Base-by-base conservation (phyloP, 2,113 vertebrate species). In the Xiphias gladius region DNA sequence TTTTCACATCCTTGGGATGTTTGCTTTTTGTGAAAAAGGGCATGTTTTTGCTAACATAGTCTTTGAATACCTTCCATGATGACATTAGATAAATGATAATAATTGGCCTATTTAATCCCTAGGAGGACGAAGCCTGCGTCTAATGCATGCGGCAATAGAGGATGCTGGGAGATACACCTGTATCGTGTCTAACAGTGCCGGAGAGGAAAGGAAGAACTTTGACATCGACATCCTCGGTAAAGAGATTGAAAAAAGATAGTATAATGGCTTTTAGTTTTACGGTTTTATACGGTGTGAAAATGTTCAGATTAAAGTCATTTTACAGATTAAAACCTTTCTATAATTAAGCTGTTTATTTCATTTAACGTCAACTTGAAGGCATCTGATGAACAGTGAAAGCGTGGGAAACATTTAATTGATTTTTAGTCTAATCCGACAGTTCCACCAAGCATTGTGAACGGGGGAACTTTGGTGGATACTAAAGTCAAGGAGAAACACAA, bases 151-250 rank as follows among this genome's bases (percentile, higher is more conserved):
- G 1, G 84, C 91, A 12, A 73, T 80, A 0, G 95, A 95, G 13
- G 96, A 99, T 24, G 94, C 95, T 66, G 98, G 97, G 82, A 96
- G 61, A 39, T 99, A 99, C 37, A 96, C 95, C 0, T 99, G 98
- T 35, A 77, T 99, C 0, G 97, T 97, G 32, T 96, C 95, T 28
- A 99, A 97, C 8, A 88, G 94, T 43, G 98, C 96, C 26, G 98
- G 98, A 62, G 96, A 99, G 87, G 96, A 94, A 50, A 96, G 94
- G 76, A 99, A 97, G 89, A 88, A 91, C 79, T 98, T 99, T 89
- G 83, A 95, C 32, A 95, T 99, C 26, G 95, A 96, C 48, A 90
- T 99, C 61, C 91, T 99, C 32, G 97, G 98, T 94, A 88, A 83
- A 57, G 37, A 80, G 17, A 82, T 16, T 28, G 7, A 22, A 41